Evolutionary conservation across 2,888 invertebrate species (phyloP).

Genomic region (Lepidocyrtinus sp.): DNA sequence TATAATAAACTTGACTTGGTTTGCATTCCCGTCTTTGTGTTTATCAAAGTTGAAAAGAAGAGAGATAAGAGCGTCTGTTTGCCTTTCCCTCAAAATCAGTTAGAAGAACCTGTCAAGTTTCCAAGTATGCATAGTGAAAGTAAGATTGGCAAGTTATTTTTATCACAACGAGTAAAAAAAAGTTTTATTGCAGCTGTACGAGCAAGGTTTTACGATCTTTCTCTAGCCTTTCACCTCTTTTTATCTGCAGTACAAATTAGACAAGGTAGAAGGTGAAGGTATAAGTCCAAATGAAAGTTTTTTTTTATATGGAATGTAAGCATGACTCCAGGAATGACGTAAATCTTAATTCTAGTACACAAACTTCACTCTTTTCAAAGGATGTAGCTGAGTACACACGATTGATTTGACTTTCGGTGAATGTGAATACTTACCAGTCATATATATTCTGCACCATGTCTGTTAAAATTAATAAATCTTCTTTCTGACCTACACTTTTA

Average conservation of each 20-base stretch:
- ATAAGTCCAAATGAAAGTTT: too few relatives aligned
- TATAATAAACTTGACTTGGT: neutral
- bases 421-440: too few relatives aligned
- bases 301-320: neutral
- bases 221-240: constrained; percentile 1
- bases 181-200: neutral
- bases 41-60: neutral
- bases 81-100: neutral
- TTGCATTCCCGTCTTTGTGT: neutral
- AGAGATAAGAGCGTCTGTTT: neutral
- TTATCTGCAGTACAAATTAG: too few relatives aligned
- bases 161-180: neutral
- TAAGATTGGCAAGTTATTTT: neutral
- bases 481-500: too few relatives aligned
- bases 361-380: too few relatives aligned
- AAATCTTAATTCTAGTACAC: neutral
- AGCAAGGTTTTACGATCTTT: constrained; percentile 1
- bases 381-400: too few relatives aligned
- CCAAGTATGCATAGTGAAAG: neutral
- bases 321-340: neutral
- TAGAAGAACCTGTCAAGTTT: neutral
- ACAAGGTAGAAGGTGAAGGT: too few relatives aligned
- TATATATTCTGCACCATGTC: too few relatives aligned
- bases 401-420: too few relatives aligned
- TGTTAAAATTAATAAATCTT: too few relatives aligned